Conservation (phyloP, 2,888 invertebrate genomes). For the Platycnemis pennipes region DNA sequence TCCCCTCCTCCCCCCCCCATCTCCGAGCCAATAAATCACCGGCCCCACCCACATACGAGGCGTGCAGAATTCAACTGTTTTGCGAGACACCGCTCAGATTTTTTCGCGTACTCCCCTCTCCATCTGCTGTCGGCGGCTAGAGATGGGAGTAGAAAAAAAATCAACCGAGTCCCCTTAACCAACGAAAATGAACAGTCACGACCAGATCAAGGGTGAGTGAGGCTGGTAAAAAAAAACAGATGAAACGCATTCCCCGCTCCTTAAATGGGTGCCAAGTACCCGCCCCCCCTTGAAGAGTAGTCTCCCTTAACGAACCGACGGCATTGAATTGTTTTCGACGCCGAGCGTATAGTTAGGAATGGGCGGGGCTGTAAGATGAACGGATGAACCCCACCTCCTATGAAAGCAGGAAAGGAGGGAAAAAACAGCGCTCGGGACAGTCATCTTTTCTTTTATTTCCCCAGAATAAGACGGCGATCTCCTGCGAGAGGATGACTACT, state of each 20-base stretch:
- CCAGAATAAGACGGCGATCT: background rate
- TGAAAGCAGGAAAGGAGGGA: background rate
- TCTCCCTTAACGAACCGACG: background rate
- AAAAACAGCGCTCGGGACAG: background rate
- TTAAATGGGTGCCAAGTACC: constrained; percentile 58
- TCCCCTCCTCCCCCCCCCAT: background rate
- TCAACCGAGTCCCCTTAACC: background rate
- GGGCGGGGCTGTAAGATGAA: background rate
- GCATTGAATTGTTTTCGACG: constrained; percentile 6
- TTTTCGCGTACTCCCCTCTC: background rate
- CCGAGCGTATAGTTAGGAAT: background rate
- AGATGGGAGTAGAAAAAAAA: background rate
- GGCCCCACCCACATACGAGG: background rate
- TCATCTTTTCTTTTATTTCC: background rate
- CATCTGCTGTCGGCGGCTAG: background rate
- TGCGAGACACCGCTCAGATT: background rate
- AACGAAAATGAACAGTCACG: background rate
- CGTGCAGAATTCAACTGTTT: background rate
- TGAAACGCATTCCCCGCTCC: background rate
- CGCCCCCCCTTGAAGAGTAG: background rate
- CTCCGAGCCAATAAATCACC: background rate
- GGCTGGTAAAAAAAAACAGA: background rate
- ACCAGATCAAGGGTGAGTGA: background rate
- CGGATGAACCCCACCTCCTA: background rate
- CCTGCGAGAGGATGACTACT: background rate